Base-by-base conservation (phyloP, 2,888 invertebrate species). In the Congeria kusceri region DNA sequence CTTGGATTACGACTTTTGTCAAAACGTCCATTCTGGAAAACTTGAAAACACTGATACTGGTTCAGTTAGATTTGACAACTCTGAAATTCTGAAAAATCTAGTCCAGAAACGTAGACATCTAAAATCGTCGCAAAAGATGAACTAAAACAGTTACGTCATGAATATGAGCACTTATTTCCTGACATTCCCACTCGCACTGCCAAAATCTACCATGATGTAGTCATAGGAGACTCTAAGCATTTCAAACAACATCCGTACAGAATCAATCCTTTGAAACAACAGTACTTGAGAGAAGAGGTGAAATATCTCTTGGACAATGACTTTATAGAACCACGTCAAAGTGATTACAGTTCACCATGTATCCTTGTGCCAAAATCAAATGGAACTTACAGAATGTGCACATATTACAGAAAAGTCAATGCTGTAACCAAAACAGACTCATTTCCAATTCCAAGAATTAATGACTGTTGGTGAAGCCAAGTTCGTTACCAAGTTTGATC, bases 281-380 rank as follows among this genome's bases (percentile, higher is more conserved):
- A 68, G 20, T 83, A 80, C 49, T 67, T 86, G 15, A 20, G 57
- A 15, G 56, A 78, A 49, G 85, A 88, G 65, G 49, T 87, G 0
- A 27, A n/a, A 15, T 85, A 85, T 59, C 73, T 88, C 71, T 49
- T 86, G 11, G 82, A 87, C 9, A 81, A 85, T 79, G 79, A 83
- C 53, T 78, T 87, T 20, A 84, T 84, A 62, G 86, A 87, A 63
- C 80, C 80, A 18, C 80, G 81, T 59, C 13, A 76, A 1, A 80
- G 83, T 71, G 64, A 76, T 4, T 88, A 81, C 82, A 85, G 86
- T 57, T 85, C 85, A 13, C 87, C 83, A 20, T 82, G 80, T 72
- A 68, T 84, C 25, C 23, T 84, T 15, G 78, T 85, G 4, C 79
- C 78, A 44, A 84, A 85, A 69, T 69, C 78, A 13, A 74, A 81